These are phyloP conservation scores for Oophaga sylvatica DNA, from an alignment of 2,797 vertebrate genomes.

Conservation along the genomic window DNA sequence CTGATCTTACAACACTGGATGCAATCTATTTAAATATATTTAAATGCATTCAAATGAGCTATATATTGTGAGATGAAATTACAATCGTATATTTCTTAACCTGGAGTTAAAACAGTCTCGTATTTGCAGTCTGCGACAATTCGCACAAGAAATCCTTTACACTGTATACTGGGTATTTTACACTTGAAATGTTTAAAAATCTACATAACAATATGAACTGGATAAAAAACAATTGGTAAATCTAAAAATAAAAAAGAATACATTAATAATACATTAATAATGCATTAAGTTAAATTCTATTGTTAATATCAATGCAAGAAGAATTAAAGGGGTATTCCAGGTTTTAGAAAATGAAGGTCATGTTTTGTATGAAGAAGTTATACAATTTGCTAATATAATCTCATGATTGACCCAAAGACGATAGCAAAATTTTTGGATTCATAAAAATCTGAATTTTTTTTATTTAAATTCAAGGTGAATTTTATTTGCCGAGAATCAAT, in stretches of 20 bases:
- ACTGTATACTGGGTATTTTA: not conserved
- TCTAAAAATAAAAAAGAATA: no score
- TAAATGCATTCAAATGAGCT: conserved; percentile 49
- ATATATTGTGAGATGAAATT: conserved; percentile 25
- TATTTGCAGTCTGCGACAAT: not conserved
- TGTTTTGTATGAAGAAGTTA: no score
- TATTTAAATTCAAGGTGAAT: no score
- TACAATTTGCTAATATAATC: no score
- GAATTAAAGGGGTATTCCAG: not conserved
- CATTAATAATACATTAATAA: no score
- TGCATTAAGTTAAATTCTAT: no score
- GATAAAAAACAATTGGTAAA: no score
- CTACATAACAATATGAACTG: no score
- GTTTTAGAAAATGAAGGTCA: not conserved
- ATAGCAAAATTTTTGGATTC: no score
- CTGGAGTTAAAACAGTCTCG: not conserved
- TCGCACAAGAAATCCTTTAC: not conserved
- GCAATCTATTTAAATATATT: conserved; percentile 51
- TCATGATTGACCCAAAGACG: no score
- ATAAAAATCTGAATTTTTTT: no score
- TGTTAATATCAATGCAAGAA: not conserved
- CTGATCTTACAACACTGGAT: conserved; percentile 5
- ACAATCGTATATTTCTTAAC: not conserved
- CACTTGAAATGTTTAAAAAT: not conserved
- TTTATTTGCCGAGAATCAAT: no score